Evolutionary conservation across 2,797 vertebrate genomes (phyloP).

Genomic region (Eospalax fontanierii): DNA sequence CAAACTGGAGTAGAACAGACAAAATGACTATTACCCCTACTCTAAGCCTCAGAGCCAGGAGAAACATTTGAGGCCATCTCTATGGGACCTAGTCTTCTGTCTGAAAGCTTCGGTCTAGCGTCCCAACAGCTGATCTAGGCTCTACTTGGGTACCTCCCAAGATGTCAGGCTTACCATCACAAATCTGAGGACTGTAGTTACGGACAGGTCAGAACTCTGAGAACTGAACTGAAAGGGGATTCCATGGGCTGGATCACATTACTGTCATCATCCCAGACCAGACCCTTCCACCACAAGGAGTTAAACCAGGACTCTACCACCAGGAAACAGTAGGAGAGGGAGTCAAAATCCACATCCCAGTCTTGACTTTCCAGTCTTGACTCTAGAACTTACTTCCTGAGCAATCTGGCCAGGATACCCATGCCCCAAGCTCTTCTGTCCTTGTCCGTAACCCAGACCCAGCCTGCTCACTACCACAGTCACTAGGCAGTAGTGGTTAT

Average conservation of each 20-base stretch:
- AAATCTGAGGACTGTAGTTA: background rate
- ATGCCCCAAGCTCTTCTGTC: background rate
- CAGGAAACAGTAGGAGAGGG: background rate
- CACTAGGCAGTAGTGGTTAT: background rate
- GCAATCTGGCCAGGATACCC: background rate
- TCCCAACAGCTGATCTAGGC: background rate
- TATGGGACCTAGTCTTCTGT: background rate
- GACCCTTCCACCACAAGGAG: background rate
- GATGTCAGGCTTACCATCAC: conserved; percentile 17
- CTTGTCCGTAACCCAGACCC: background rate
- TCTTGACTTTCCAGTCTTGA: background rate
- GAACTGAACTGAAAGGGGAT: background rate
- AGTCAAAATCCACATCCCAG: background rate
- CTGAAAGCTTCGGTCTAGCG: conserved; percentile 6
- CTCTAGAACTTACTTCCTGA: background rate
- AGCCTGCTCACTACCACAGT: fast-evolving
- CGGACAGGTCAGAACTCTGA: background rate
- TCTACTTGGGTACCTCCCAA: background rate
- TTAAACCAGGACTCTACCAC: background rate
- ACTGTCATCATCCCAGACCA: background rate
- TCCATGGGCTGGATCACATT: background rate
- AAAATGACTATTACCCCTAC: background rate
- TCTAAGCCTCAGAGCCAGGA: conserved; percentile 9
- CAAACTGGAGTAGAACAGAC: background rate
- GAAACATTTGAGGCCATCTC: background rate